phyloP scores from a whole-genome alignment of 2,113 vertebrate genomes.

The Toxotes jaculatrix region DNA sequence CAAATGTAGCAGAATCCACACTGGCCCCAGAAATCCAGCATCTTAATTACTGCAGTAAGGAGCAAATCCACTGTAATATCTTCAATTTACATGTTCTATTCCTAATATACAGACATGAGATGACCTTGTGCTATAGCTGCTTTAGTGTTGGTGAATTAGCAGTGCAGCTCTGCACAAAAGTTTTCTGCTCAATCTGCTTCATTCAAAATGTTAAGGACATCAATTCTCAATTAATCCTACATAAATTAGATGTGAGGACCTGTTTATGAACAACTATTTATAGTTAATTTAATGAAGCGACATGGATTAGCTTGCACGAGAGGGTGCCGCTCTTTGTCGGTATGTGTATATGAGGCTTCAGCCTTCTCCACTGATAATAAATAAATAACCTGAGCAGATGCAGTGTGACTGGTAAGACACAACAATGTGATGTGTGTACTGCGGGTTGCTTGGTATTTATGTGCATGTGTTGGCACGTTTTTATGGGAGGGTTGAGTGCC shows the following conservation, averaged over 20 bases:
- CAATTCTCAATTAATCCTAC: neutral
- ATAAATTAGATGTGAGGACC: neutral
- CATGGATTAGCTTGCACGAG: neutral
- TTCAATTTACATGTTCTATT: neutral
- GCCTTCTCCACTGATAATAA: neutral
- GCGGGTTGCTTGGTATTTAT: constrained; percentile 5
- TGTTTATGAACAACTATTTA: neutral
- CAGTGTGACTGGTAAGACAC: neutral
- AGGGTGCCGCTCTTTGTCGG: neutral
- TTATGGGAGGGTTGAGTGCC: constrained; percentile 21
- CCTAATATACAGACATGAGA: neutral
- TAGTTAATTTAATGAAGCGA: neutral
- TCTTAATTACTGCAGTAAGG: neutral
- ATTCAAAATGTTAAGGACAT: neutral
- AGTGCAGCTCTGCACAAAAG: neutral
- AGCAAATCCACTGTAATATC: too few species aligned
- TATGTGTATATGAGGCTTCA: neutral
- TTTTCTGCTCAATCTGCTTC: neutral
- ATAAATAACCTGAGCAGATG: constrained; percentile 16
- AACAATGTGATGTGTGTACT: neutral
- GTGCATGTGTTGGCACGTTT: constrained; percentile 11
- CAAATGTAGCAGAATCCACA: too few species aligned
- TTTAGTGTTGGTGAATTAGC: neutral
- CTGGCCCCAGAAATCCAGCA: neutral
- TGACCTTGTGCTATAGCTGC: neutral